Conservation (phyloP, 2,797 vertebrate species). For the Gadopsis marmoratus region DNA sequence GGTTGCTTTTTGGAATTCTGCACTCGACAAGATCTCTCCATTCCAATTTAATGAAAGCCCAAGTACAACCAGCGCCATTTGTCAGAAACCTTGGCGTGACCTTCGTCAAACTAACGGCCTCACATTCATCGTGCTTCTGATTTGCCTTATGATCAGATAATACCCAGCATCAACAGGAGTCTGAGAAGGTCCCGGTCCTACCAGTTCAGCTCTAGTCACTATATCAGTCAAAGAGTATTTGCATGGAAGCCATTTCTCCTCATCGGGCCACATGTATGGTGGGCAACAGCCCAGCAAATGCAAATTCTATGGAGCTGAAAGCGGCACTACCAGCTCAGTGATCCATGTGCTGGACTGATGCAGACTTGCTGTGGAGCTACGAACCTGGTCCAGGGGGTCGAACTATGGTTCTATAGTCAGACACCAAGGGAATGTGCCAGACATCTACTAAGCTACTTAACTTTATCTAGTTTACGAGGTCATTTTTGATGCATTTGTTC, state of each 20-base stretch:
- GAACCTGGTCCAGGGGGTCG: background rate
- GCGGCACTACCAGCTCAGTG: conserved; percentile 1
- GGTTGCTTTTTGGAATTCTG: background rate
- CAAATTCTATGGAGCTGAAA: conserved; percentile 1
- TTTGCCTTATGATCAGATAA: no score
- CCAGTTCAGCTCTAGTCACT: no score
- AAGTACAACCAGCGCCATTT: background rate
- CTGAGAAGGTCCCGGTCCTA: no score
- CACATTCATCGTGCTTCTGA: no score
- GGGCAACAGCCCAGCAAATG: conserved; percentile 14
- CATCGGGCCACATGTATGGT: background rate
- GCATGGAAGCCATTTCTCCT: no score
- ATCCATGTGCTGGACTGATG: background rate
- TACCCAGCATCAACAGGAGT: no score
- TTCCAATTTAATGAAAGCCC: background rate
- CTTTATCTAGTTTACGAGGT: background rate
- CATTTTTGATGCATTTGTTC: background rate
- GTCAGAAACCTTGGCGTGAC: no score
- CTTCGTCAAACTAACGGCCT: no score
- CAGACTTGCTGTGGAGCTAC: background rate
- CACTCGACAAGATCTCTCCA: background rate
- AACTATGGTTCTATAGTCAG: background rate
- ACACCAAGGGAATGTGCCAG: background rate
- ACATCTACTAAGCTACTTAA: background rate
- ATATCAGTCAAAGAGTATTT: background rate